phyloP scores from a whole-genome alignment of 2,797 vertebrate species.

The Rhodeus uyekii region DNA sequence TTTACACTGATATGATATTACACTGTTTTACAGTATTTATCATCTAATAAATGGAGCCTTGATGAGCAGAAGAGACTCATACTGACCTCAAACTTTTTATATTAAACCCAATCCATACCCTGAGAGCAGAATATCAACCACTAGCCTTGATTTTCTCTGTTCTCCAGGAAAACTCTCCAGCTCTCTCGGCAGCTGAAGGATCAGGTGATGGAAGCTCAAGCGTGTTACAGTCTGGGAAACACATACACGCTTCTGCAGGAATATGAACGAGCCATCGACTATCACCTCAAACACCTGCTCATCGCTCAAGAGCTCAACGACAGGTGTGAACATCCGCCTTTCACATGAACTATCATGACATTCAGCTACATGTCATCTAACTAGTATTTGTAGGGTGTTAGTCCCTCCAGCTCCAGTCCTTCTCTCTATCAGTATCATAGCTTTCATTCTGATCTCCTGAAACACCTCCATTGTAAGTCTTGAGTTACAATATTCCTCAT shows the following conservation, averaged over 20 bases:
- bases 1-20: neutral
- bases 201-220: conserved; percentile 95
- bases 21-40: neutral
- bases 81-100: neutral
- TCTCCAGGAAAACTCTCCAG: conserved; percentile 89
- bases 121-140: neutral
- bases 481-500: too few relatives aligned
- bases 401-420: too few relatives aligned
- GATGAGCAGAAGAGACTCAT: neutral
- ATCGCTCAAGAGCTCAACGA: conserved; percentile 95
- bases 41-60: neutral
- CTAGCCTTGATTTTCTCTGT: neutral
- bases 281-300: conserved; percentile 92
- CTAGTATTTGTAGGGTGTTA: too few relatives aligned
- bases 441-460: too few relatives aligned
- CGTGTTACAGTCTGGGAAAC: conserved; percentile 97
- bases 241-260: conserved; percentile 93
- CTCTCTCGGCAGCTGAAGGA: conserved; percentile 93
- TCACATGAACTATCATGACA: too few relatives aligned
- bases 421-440: too few relatives aligned
- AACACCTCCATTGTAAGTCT: too few relatives aligned
- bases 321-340: conserved; percentile 83
- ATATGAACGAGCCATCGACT: conserved; percentile 89
- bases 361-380: too few relatives aligned
- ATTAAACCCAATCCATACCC: neutral